A percentile compares a stretch with the other conserved stretches of the same genome.
Evolutionary conservation across 2,113 vertebrate genomes (phyloP).

Genomic region (Trogon melanurus): DNA sequence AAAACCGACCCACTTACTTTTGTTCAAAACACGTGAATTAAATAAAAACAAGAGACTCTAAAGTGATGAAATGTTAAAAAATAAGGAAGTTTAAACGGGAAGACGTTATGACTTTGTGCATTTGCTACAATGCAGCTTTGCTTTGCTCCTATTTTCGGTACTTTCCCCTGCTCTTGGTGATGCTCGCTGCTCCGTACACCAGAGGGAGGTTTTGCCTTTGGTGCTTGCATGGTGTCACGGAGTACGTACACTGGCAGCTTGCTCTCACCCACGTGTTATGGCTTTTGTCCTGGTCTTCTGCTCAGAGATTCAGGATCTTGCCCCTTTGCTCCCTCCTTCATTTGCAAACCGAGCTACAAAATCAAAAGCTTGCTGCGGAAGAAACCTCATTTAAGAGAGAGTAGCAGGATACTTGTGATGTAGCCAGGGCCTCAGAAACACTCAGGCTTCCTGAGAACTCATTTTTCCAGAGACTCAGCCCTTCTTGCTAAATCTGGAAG

Average conservation of each 20-base stretch:
- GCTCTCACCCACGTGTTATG: neutral
- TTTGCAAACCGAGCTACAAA: neutral
- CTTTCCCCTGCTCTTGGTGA: too few relatives aligned
- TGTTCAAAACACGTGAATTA: neutral
- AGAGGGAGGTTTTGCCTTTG: neutral
- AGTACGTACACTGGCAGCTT: neutral
- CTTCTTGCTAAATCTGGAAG: neutral
- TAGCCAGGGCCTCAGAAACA: neutral
- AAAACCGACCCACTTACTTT: slow-evolving; percentile 7
- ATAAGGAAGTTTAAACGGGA: neutral
- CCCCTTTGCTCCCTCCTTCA: neutral
- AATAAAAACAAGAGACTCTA: neutral
- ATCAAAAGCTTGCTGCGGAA: neutral
- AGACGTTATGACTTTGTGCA: neutral
- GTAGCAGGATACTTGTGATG: neutral
- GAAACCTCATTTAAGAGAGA: neutral
- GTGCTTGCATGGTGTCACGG: neutral
- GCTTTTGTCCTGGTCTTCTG: neutral
- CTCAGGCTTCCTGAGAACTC: neutral
- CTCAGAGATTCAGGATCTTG: neutral
- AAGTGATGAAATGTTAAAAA: neutral
- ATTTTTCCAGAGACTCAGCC: neutral
- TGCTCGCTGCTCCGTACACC: neutral
- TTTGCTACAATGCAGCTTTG: neutral
- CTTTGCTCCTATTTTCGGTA: fast-evolving